A percentile compares a stretch with the other conserved stretches of the same genome.
Conservation (phyloP, 2,113 vertebrate genomes). For the Microtus richardsoni region DNA sequence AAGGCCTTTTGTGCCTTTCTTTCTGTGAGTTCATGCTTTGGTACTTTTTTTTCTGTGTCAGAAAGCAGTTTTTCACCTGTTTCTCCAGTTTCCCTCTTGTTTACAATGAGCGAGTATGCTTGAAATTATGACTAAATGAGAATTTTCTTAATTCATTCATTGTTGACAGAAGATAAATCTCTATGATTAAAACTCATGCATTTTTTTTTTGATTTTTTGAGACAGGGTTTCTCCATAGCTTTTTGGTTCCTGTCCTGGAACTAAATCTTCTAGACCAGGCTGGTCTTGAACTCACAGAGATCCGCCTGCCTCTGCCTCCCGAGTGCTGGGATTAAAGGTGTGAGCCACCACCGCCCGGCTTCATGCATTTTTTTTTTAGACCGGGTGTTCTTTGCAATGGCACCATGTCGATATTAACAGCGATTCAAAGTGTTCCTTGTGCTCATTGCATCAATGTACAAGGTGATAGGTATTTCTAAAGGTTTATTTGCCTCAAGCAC, state of each 20-base stretch:
- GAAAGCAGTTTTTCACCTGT: neutral
- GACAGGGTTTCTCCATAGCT: too few species aligned
- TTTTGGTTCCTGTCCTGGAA: too few species aligned
- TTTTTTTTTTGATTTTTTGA: neutral
- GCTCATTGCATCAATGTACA: neutral
- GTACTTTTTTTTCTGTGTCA: neutral
- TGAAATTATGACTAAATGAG: neutral
- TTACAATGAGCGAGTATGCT: neutral
- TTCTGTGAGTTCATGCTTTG: neutral
- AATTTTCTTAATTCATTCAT: neutral
- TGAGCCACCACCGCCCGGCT: too few species aligned
- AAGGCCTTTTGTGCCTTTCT: neutral
- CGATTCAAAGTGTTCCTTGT: neutral
- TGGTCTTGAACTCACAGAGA: too few species aligned
- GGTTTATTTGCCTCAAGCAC: neutral
- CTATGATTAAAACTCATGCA: neutral
- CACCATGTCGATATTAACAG: neutral
- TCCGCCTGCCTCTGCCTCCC: too few species aligned
- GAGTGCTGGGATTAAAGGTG: too few species aligned
- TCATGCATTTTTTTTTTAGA: neutral
- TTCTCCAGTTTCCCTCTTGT: neutral
- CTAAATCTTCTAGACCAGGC: too few species aligned
- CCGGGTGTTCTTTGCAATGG: neutral
- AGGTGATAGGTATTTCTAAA: neutral
- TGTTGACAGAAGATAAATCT: neutral